Percentiles rank a stretch among this genome's conserved stretches.
These are phyloP conservation scores for Ploceus nigricollis DNA, from an alignment of 2,113 vertebrate genomes.

Conservation along the genomic window DNA sequence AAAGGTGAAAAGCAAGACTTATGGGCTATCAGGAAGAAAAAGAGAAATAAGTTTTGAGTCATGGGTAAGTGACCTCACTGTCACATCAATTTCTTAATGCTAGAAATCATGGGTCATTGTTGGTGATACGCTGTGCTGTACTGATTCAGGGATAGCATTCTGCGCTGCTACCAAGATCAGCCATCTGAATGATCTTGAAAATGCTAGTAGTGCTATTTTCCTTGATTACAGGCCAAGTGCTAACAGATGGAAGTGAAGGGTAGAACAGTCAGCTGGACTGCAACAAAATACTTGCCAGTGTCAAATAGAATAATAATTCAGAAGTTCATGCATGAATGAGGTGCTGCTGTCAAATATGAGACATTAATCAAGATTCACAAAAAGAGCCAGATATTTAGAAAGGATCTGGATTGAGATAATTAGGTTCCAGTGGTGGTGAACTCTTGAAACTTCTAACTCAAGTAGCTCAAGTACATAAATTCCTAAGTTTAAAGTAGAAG, in stretches of 20 bases:
- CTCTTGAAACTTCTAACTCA: not conserved
- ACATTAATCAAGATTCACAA: not conserved
- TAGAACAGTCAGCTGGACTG: not conserved
- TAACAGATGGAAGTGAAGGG: constrained; percentile 17
- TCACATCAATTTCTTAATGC: not conserved
- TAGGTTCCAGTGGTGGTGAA: not conserved
- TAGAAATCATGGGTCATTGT: not conserved
- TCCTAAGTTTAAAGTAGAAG: not conserved
- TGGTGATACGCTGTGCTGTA: not conserved
- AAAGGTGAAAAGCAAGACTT: not conserved
- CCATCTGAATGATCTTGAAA: constrained; percentile 19
- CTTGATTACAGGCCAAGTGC: constrained; percentile 8
- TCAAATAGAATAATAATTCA: not conserved
- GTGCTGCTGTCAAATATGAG: not conserved
- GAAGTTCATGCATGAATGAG: not conserved
- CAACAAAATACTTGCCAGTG: not conserved
- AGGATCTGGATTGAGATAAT: not conserved
- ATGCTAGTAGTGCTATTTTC: not conserved
- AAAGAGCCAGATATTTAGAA: not conserved
- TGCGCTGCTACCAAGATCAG: not conserved
- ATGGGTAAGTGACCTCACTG: not conserved
- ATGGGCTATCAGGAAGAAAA: not conserved
- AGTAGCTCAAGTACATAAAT: not conserved
- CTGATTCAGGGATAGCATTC: not conserved
- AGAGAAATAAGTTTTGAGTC: not conserved